phyloP scores from a whole-genome alignment of 2,888 invertebrate species.

The Xiphydria camelus region DNA sequence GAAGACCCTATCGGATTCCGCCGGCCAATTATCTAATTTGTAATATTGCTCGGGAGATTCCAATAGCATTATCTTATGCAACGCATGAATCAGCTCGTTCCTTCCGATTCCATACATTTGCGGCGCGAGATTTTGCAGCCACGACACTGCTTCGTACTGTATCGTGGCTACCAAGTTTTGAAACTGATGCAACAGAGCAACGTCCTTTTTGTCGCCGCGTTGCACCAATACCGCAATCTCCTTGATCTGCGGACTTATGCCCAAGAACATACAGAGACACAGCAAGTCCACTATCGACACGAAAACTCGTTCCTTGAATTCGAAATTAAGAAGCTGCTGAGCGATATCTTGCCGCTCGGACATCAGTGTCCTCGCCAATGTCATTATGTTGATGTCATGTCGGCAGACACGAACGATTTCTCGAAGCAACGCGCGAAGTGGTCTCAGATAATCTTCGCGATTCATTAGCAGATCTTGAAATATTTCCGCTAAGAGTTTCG shows the following conservation, averaged over 20 bases:
- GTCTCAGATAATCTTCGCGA: constrained; percentile 87
- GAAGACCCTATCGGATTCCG: constrained; percentile 82
- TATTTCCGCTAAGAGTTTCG: constrained; percentile 82
- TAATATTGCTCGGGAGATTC: constrained; percentile 81
- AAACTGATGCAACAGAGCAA: constrained; percentile 55
- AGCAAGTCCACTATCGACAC: constrained; percentile 82
- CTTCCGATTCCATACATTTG: constrained; percentile 73
- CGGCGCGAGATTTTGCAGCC: constrained; percentile 84
- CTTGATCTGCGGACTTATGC: constrained; percentile 72
- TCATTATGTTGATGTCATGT: constrained; percentile 78
- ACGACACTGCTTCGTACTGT: constrained; percentile 83
- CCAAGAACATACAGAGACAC: constrained; percentile 81
- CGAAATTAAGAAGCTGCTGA: constrained; percentile 65
- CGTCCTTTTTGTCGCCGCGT: constrained; percentile 61
- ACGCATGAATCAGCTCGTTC: constrained; percentile 74
- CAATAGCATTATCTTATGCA: constrained; percentile 79
- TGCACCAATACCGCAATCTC: constrained; percentile 66
- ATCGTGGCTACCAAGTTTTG: constrained; percentile 62
- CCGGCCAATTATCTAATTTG: constrained; percentile 87
- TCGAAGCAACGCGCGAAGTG: constrained; percentile 81
- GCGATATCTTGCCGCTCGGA: constrained; percentile 67
- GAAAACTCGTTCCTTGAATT: constrained; percentile 83
- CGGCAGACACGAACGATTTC: constrained; percentile 86
- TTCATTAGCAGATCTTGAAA: constrained; percentile 84
- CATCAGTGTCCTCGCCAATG: constrained; percentile 79